Evolutionary conservation across 30 jellyfish, hydroid and myxozoan genomes (phyloP).

Genomic region (Cassiopea xamachana): DNA sequence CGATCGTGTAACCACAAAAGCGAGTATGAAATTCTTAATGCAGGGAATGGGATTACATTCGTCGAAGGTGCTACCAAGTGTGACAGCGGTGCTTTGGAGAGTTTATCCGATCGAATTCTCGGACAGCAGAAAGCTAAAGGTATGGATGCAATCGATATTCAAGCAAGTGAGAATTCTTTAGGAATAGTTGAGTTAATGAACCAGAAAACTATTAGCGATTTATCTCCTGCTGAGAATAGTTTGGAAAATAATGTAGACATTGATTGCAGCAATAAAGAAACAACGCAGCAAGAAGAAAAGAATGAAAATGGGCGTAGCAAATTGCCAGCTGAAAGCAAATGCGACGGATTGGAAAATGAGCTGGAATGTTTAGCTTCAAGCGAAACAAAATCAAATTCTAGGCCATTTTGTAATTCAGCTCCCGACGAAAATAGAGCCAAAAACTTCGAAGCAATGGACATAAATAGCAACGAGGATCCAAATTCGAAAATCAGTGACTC

Average conservation of each 20-base stretch:
- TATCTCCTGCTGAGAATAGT: not conserved
- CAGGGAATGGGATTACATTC: constrained; percentile 7
- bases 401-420: not conserved
- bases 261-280: not conserved
- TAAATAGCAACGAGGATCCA: not conserved
- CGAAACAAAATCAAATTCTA: not conserved
- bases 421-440: not conserved
- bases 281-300: not conserved
- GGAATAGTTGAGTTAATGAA: not conserved
- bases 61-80: not conserved
- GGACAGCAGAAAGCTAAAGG: not conserved
- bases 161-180: not conserved
- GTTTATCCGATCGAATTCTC: not conserved
- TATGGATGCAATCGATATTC: not conserved
- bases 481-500: not conserved
- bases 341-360: not conserved
- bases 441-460: not conserved
- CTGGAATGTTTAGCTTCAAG: not conserved
- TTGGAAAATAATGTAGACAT: not conserved
- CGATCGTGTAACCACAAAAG: constrained; percentile 20
- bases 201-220: not conserved
- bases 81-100: not conserved
- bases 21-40: constrained; percentile 33
- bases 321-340: not conserved
- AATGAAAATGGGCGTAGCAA: not conserved